A percentile compares a stretch with the other conserved stretches of the same genome.
phyloP scores from a whole-genome alignment of 2,888 invertebrate genomes.

The Lacanobia wlatinum region DNA sequence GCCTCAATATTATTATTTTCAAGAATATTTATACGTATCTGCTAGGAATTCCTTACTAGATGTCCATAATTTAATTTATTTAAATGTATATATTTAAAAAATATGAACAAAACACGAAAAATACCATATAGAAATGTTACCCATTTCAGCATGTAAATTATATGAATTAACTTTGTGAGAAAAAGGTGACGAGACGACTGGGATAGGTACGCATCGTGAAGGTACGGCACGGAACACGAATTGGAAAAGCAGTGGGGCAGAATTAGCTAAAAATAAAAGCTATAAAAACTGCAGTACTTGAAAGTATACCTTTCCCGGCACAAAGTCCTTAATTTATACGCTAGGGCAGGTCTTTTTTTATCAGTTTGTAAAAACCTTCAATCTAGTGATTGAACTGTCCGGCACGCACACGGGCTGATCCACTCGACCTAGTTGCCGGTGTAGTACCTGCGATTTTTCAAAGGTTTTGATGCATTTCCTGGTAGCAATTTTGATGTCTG shows the following conservation, averaged over 20 bases:
- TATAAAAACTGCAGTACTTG: not conserved
- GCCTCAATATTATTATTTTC: not conserved
- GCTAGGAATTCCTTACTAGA: not conserved
- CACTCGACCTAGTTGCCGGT: constrained; percentile 20
- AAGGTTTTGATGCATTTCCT: not conserved
- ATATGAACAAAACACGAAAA: not conserved
- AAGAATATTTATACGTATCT: not conserved
- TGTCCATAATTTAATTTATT: not conserved
- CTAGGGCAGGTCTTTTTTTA: not conserved
- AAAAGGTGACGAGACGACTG: too few species aligned
- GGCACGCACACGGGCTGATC: not conserved
- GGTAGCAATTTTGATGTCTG: too few species aligned
- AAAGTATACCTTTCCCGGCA: not conserved
- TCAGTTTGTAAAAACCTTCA: not conserved
- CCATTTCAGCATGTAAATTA: too few species aligned
- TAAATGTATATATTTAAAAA: not conserved
- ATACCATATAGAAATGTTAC: too few species aligned
- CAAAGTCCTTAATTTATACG: not conserved
- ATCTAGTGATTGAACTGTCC: not conserved
- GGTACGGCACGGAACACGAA: not conserved
- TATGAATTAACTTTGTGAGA: too few species aligned
- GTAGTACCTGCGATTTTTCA: not conserved
- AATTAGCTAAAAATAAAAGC: not conserved
- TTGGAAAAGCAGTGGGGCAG: too few species aligned
- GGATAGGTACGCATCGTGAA: too few species aligned